phyloP scores from a whole-genome alignment of 2,888 invertebrate genomes.

The Erannis defoliaria region DNA sequence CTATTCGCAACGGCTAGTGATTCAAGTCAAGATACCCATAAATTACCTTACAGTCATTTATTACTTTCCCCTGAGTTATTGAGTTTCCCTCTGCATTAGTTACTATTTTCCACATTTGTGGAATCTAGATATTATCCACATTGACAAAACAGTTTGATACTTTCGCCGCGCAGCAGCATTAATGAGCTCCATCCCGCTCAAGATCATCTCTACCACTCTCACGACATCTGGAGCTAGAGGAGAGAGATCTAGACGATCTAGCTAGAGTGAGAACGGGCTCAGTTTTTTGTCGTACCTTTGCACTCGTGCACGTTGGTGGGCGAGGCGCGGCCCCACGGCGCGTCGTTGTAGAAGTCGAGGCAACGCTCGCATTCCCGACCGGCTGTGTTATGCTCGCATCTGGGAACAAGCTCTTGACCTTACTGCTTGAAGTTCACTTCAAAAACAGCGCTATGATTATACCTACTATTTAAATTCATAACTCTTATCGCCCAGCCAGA shows the following conservation, averaged over 20 bases:
- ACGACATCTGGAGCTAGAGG: not conserved
- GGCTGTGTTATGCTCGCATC: constrained; percentile 98
- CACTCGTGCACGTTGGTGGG: constrained; percentile 96
- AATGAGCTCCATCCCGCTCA: no score
- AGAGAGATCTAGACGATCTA: no score
- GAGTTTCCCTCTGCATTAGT: no score
- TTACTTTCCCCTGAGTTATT: no score
- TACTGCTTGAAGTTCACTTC: not conserved
- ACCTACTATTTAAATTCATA: not conserved
- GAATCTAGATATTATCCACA: no score
- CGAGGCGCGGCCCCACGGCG: constrained; percentile 97
- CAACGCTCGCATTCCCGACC: constrained; percentile 98
- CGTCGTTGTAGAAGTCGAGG: constrained; percentile 97
- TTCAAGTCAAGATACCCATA: no score
- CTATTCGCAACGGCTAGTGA: no score
- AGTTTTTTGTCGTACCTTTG: constrained; percentile 90
- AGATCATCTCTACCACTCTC: not conserved
- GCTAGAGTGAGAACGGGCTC: not conserved
- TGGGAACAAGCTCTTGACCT: constrained; percentile 51
- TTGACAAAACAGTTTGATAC: no score
- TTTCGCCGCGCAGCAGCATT: no score
- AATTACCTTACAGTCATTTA: no score
- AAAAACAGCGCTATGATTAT: no score
- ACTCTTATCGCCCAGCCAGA: not conserved
- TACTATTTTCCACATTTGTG: no score